These are phyloP conservation scores for Rousettus leschenaultii DNA, from an alignment of 2,113 vertebrate genomes.

Conservation along the genomic window DNA sequence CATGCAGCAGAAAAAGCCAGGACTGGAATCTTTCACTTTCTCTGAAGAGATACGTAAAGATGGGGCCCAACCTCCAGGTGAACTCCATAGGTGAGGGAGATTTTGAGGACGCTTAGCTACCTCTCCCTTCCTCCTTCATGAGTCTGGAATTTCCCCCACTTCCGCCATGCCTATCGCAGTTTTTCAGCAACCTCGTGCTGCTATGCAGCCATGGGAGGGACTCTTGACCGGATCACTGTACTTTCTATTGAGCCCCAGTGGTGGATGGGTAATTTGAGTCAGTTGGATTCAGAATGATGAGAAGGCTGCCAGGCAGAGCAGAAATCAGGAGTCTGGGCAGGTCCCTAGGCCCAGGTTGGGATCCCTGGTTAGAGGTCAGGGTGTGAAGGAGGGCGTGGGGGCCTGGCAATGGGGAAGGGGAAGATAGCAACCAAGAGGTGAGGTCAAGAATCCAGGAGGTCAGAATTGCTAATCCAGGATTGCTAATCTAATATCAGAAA, in stretches of 20 bases:
- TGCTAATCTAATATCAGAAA: neutral
- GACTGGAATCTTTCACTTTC: slow-evolving; percentile 34
- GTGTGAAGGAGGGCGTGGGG: neutral
- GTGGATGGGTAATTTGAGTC: neutral
- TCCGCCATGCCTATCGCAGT: neutral
- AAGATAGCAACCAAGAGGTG: neutral
- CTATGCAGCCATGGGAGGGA: neutral
- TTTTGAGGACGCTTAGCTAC: neutral
- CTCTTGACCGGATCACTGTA: neutral
- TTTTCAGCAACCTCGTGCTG: neutral
- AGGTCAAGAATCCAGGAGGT: neutral
- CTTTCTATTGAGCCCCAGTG: neutral
- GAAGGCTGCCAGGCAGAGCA: neutral
- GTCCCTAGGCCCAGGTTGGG: neutral
- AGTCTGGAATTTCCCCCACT: slow-evolving; percentile 31
- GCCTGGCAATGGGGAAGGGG: neutral
- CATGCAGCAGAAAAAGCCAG: slow-evolving; percentile 43
- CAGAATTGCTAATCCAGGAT: neutral
- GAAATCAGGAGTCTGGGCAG: neutral
- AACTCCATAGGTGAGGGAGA: neutral
- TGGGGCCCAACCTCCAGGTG: slow-evolving; percentile 19
- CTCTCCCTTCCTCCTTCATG: neutral
- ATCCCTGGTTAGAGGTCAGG: neutral
- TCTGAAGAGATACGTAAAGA: slow-evolving; percentile 51
- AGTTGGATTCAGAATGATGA: neutral